Base-by-base conservation (phyloP, 2,797 vertebrate species). In the Antrozous pallidus region DNA sequence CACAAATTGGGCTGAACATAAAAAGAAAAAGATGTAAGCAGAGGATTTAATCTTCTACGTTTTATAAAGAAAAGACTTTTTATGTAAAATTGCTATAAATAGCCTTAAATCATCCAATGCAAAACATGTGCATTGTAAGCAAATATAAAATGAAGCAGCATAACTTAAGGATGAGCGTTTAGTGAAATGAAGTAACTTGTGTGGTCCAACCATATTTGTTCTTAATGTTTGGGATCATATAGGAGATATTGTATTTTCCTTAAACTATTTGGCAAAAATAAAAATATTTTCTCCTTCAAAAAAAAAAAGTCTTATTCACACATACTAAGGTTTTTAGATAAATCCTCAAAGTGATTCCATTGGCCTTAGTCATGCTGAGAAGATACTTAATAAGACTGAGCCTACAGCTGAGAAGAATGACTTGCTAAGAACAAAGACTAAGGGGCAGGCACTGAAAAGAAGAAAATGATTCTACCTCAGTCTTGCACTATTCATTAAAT, bases 41-140 rank as follows among this genome's bases (percentile, higher is more conserved):
- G 31, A 90, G 65, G 14, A 74, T 61, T 87, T 92, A 88, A 70
- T 90, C 49, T 92, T 92, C 36, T 91, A 84, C 58, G 28, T 80
- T 95, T 96, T 87, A 90, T 65, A 74, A 80, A 88, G 38, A 88
- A 95, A 90, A 56, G 33, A 65, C 13, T 67, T 93, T 90, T 89
- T 54, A 54, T 71, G 42, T 85, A 88, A 94, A 90, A 77, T 18
- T 51, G 1, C 67, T 91, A 31, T 79, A 89, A 77, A 69, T 93
- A 5, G 24, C 31, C 61, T 36, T 86, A 81, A 42, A 8, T 89
- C 26, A 87, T 47, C 45, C 26, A 84, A 5, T 75, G 8, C 38
- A 93, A 45, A 58, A 87, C 7, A n/a, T 82, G 63, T 88, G 51
- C 81, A 33, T 45, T 70, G 14, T 65, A 74, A 93, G 36, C 79